These are phyloP conservation scores for Abrostola triplasia DNA, from an alignment of 2,888 invertebrate species.

Conservation along the genomic window DNA sequence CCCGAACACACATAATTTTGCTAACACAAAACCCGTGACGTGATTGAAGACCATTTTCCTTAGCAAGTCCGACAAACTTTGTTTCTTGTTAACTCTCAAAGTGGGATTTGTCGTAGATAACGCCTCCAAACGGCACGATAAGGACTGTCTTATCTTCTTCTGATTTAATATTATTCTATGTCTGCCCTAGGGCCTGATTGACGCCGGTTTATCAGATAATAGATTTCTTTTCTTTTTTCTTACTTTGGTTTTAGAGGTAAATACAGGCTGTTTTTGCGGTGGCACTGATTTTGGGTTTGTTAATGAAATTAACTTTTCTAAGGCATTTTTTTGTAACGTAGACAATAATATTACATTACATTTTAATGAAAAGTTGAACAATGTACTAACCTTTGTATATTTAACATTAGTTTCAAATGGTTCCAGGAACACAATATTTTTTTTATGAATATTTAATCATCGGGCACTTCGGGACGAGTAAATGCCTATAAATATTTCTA, in stretches of 20 bases:
- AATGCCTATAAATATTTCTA: no score
- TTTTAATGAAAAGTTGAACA: background rate
- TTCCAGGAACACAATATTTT: no score
- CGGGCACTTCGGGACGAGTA: no score
- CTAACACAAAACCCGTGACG: slow-evolving; percentile 35
- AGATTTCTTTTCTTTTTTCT: slow-evolving; percentile 39
- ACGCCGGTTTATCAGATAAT: slow-evolving; percentile 52
- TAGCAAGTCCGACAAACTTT: slow-evolving; percentile 44
- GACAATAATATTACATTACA: no score
- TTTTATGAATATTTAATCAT: no score
- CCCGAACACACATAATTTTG: slow-evolving; percentile 31
- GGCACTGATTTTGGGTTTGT: background rate
- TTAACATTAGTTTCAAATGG: no score
- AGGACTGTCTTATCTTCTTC: slow-evolving; percentile 48
- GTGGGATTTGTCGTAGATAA: slow-evolving; percentile 54
- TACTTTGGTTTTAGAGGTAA: slow-evolving; percentile 21
- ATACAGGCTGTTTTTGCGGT: slow-evolving; percentile 12
- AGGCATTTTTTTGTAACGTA: no score
- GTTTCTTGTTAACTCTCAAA: slow-evolving; percentile 56
- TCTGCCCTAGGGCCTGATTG: slow-evolving; percentile 32
- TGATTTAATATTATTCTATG: slow-evolving; percentile 58
- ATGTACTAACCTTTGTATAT: no score
- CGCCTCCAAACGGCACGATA: slow-evolving; percentile 52
- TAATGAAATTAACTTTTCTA: no score
- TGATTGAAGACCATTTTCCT: slow-evolving; percentile 46